Base-by-base conservation (phyloP, 1,140 invertebrate genomes). In the Agrypnia vestita region DNA sequence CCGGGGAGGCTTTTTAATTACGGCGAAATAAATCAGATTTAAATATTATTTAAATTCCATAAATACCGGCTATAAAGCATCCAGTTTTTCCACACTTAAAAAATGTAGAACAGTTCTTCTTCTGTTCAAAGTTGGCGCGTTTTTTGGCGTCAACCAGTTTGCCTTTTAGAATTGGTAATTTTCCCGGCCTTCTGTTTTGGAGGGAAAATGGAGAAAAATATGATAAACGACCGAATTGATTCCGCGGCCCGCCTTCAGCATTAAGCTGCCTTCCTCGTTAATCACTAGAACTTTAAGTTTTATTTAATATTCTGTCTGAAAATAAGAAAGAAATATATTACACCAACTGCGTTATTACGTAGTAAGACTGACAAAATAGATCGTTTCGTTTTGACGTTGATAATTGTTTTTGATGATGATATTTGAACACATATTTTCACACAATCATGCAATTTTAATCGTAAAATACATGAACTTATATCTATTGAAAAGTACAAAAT, bases 191-290 rank as follows among this genome's bases (percentile, higher is more conserved):
- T 76, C 75, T 76, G 75, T 76, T 76, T 76, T 76, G 61, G 75
- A 76, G 44, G 75, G 75, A 62, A 75, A 75, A 67, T 61, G 44
- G 56, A 62, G 44, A 76, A 76, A 76, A 76, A 76, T 76, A 51
- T 61, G 67, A 79, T 82, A 71, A 82, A 82, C 76, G 56, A 59
- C 73, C 47, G 55, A 69, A 82, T 82, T 78, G 80, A 82, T 82
- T 82, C 62, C 73, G 61, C 46, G 75, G 77, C 76, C 73, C 76
- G 80, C 80, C 71, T 79, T 79, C 67, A 56, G 55, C 77, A 72
- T 79, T 82, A 82, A 55, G 77, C 72, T 61, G 19, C 71, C 55
- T 49, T 46, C 67, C 55, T 59, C 72, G 78, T 81, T 75, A 62
- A 81, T 81, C 69, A 78, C 75, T 56, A 64, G 19, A n/a, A 44